Base-by-base conservation (phyloP, 2,113 vertebrate species). In the Takifugu bimaculatus region DNA sequence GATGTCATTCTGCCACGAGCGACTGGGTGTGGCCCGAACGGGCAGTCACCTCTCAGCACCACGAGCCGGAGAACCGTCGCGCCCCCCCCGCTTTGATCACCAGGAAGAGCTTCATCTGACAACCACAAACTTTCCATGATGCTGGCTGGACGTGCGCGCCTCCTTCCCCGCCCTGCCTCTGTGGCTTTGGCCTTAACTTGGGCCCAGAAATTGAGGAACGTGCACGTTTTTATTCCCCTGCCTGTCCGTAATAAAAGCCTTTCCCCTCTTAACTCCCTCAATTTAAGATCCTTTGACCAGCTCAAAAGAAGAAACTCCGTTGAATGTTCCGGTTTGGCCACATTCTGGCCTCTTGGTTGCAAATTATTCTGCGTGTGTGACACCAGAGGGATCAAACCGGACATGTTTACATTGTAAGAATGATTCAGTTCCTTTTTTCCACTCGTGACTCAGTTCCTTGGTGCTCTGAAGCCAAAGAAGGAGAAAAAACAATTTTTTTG, bases 121-220 rank as follows among this genome's bases (percentile, higher is more conserved):
- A 86, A 85, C 74, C 80, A 80, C 81, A 82, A 72, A 82, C 73
- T 88, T 82, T 88, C 87, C 88, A 87, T 87, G 78, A 84, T 81
- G 64, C 67, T 56, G 32, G 11, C 62, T 43, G 57, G 54, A 63
- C 35, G 65, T 35, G 12, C 56, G 72, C 70, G 77, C 81, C 78
- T 64, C 58, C 14, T 9, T 49, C 47, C 28, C 50, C 20, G 65
- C 57, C 52, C 60, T 52, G 0, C 5, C 55, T 12, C 53, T 70
- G 51, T 50, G 27, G 56, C 60, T 55, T 82, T 57, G 54, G 75
- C 81, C 56, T 62, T 55, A 48, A 68, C 66, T 69, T 39, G 11
- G 27, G 60, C 50, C 53, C 50, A 67, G 64, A 74, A 79, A 79
- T 50, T 60, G 58, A 61, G 45, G 15, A 56, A 65, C 25, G 2